A percentile compares a stretch with the other conserved stretches of the same genome.
Evolutionary conservation across 1,140 invertebrate genomes (phyloP).

Genomic region (Dolichoris vasculosae): DNA sequence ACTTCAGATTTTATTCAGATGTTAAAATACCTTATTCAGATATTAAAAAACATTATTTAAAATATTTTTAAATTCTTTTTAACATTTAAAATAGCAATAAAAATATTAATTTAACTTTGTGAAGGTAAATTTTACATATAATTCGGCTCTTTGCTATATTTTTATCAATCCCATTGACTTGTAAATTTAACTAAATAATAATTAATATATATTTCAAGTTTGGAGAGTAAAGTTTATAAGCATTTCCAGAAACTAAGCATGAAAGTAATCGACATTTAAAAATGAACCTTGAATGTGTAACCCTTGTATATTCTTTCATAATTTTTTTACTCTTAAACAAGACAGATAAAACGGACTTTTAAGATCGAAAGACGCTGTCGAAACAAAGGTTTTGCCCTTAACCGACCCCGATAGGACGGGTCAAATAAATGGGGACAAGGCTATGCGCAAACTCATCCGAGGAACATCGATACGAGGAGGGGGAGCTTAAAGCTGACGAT

Average conservation of each 20-base stretch:
- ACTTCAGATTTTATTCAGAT: no score
- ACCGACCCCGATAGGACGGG: not conserved
- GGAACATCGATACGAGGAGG: not conserved
- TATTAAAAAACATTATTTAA: no score
- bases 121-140: not conserved
- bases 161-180: not conserved
- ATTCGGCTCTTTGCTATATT: not conserved
- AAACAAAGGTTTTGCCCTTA: not conserved
- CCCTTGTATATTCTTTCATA: no score
- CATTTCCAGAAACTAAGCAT: no score
- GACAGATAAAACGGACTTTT: not conserved
- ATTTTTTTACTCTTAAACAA: no score
- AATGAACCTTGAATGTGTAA: no score
- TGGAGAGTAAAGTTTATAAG: no score
- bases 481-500: not conserved
- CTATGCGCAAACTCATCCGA: not conserved
- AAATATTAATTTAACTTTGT: not conserved
- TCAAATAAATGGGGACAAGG: slow-evolving; percentile 15
- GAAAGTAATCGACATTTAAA: not conserved
- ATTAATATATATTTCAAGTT: no score
- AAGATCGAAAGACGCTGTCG: no score
- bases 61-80: not conserved
- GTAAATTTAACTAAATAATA: no score
- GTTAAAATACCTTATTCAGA: no score
- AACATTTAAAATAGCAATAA: not conserved